Evolutionary conservation across 2,113 vertebrate genomes (phyloP), one percentile per base, ranked within the genome.

Genomic region (Monarcha castaneiventris): DNA sequence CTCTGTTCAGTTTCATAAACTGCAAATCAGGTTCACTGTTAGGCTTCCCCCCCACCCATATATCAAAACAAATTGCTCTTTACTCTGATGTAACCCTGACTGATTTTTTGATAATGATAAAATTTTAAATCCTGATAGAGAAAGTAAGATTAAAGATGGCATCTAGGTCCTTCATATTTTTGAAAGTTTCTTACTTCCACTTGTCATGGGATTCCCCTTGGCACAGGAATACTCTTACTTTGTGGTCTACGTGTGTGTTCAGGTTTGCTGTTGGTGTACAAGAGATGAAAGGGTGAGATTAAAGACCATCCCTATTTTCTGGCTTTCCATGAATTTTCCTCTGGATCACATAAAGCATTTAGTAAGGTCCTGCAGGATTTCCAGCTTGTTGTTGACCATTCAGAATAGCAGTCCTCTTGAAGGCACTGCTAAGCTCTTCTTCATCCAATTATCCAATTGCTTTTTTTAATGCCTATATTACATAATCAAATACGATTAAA

Each of bases 201-300:
- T 13, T 2, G 33, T 43, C n/a, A 48, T 13, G 16, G 17, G 26
- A 13, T 17, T 82, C 35, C 26, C 17, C 27, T 20, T 64, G 25
- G 23, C 51, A 43, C 13, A 72, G 9, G 22, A 55, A 59, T 52
- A 4, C 7, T 55, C 27, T 78, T 15, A 35, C 6, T 76, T 75
- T 69, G 11, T 20, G 13, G 3, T 37, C 21, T 44, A 12, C 2
- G 10, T 1, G 0, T 17, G 4, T 58, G 32, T 16, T 86, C 35
- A 12, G 35, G 16, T 73, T 52, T 55, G 11, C 6, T 41, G 11
- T 35, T 74, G 26, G 12, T 8, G 4, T 8, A 48, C 22, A 35
- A 18, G 17, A 63, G 17, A 33, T 13, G 7, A 21, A 81, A 67
- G 6, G 21, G 13, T 35, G 12, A 55, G 1, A n/a, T 75, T 67